Evolutionary conservation across 1,140 invertebrate genomes (phyloP).

Genomic region (Mizuhopecten yessoensis): DNA sequence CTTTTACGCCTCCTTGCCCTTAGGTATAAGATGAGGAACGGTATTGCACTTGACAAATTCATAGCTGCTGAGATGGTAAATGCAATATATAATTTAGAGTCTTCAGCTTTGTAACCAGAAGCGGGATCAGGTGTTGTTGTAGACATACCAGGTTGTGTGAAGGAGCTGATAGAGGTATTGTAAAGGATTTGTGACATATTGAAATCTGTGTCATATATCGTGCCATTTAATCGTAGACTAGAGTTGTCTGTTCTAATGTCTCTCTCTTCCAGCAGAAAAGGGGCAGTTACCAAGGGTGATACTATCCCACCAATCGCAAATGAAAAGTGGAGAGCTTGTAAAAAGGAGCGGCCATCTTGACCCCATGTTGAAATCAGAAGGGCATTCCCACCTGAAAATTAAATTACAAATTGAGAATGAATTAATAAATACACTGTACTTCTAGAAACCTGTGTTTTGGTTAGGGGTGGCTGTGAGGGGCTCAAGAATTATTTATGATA

Average conservation of each 20-base stretch:
- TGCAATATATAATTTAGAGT: conserved; percentile 18
- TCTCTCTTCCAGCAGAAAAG: conserved; percentile 65
- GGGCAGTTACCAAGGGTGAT: conserved; percentile 68
- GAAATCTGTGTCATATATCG: background rate
- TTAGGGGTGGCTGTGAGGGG: no score
- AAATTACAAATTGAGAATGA: background rate
- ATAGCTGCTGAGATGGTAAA: conserved; percentile 21
- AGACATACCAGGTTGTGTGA: background rate
- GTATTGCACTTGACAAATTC: background rate
- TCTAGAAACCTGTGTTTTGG: no score
- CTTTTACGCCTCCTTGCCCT: background rate
- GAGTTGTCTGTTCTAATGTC: background rate
- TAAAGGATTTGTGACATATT: conserved; percentile 3
- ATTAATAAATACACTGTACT: no score
- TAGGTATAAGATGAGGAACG: background rate
- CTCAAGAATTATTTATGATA: no score
- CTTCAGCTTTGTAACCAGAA: background rate
- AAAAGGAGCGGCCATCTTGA: conserved; percentile 74
- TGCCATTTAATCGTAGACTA: background rate
- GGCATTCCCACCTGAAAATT: conserved; percentile 83
- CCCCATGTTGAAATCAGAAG: conserved; percentile 84
- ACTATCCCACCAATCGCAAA: conserved; percentile 71
- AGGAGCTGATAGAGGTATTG: background rate
- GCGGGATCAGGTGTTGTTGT: background rate
- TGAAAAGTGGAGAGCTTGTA: conserved; percentile 70